Evolutionary conservation across 2,797 vertebrate genomes (phyloP), one percentile per base, ranked within the genome.

Genomic region (Ctenopoma multispine): DNA sequence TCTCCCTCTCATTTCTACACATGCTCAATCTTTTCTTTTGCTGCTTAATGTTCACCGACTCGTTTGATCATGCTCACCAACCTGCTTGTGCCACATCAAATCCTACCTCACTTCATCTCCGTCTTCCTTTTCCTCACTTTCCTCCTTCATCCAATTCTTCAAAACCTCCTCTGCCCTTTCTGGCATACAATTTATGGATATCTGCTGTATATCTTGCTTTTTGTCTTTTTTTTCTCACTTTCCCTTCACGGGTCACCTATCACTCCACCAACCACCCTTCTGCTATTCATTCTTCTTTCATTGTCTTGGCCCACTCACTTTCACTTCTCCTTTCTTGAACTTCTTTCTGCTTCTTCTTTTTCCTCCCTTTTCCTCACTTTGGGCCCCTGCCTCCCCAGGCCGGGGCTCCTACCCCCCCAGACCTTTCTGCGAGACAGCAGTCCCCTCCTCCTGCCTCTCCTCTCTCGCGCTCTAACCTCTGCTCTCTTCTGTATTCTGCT

Each of bases 401-500:
- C 74, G 62, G 92, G 90, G 74, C 85, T 89, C 85, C 75, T 85
- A 55, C 95, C 95, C 93, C 94, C 93, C 93, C 96, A 96, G 94
- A 96, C 95, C 95, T 97, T 97, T 95, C 96, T 97, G 95, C 96
- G 92, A 95, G 97, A 96, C 96, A 95, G 96, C 96, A 96, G 95
- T 95, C 94, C 96, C 88, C 83, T 89, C 87, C 90, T 83, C 87
- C 91, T 84, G 87, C 86, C 86, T 86, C 91, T 72, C 92, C 92
- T 92, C 93, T 92, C 93, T 94, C 95, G 96, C 95, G 95, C 97
- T 97, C 96, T 99, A 99, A 99, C 95, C 95, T 97, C 94, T 99
- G 94, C 97, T 98, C 94, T 99, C 96, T 98, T 98, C 96, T 98
- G 96, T 97, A 97, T 97, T 98, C 96, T 98, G 96, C 96, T 98